phyloP scores from a whole-genome alignment of 2,113 vertebrate species.

The Psephotus haematonotus region DNA sequence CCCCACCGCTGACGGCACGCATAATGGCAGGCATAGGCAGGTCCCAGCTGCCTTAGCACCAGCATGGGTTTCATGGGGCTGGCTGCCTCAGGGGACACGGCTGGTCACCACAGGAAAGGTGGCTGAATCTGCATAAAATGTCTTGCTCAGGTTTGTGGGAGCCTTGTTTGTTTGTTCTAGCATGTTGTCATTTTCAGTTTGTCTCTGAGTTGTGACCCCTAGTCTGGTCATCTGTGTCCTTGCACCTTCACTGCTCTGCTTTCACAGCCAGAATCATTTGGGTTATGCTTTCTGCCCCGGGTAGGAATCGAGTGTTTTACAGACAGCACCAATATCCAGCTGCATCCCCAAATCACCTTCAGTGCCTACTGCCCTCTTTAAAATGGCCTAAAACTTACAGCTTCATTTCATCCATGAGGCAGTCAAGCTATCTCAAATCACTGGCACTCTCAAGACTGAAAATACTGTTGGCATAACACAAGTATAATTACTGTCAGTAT shows the following conservation, averaged over 20 bases:
- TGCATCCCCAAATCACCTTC: neutral
- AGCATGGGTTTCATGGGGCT: rapidly evolving
- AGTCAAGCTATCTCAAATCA: neutral
- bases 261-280: neutral
- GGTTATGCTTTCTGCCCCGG: neutral
- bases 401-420: neutral
- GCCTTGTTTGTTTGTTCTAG: rapidly evolving
- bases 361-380: neutral
- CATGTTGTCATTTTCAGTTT: neutral
- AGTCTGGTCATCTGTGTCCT: neutral
- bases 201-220: neutral
- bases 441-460: constrained; percentile 3
- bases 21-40: neutral
- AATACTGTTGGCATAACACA: constrained; percentile 37
- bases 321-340: neutral
- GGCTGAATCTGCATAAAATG: neutral
- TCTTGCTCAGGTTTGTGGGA: neutral
- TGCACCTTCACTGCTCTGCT: neutral
- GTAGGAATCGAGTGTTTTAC: neutral
- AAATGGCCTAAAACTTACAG: neutral
- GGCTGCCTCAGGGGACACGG: neutral
- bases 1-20: rapidly evolving
- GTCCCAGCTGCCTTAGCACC: neutral
- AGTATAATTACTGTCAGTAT: constrained; percentile 15
- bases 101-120: neutral